Conservation (phyloP, 30 jellyfish, hydroid and myxozoan genomes). For the Hydractinia symbiolongicarpus region DNA sequence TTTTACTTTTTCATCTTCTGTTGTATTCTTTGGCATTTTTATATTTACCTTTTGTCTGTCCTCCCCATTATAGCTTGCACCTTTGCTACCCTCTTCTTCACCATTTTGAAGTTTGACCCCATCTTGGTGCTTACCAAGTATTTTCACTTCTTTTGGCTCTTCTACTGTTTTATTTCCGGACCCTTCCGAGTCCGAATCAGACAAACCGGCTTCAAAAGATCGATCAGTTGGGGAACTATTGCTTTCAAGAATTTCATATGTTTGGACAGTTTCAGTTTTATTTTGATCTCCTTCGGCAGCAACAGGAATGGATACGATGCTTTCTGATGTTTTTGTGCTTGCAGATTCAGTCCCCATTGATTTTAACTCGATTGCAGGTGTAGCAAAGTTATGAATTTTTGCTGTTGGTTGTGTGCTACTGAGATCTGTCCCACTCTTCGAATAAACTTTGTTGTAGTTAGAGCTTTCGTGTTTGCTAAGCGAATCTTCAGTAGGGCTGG, state of each 20-base stretch:
- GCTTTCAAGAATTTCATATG: no score
- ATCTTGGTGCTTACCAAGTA: no score
- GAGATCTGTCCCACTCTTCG: not conserved
- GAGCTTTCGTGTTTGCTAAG: not conserved
- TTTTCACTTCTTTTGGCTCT: not conserved
- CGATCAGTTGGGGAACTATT: conserved; percentile 12
- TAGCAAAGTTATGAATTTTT: not conserved
- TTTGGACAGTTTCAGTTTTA: no score
- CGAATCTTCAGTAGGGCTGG: not conserved
- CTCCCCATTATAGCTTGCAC: not conserved
- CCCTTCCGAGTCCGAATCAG: not conserved
- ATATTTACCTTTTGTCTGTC: conserved; percentile 9
- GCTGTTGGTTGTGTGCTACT: not conserved
- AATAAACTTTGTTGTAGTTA: not conserved
- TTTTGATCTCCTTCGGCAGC: not conserved
- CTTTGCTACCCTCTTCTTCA: no score
- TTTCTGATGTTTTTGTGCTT: not conserved
- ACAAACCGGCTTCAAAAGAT: conserved; percentile 35
- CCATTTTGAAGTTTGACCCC: no score
- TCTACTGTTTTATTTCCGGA: conserved; percentile 7
- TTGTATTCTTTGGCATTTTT: not conserved
- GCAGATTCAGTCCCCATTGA: not conserved
- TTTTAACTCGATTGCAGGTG: not conserved
- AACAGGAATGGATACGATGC: not conserved
- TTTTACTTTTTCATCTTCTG: conserved; percentile 1